phyloP scores from a whole-genome alignment of 2,797 vertebrate species.

The Gallinago solitaria region DNA sequence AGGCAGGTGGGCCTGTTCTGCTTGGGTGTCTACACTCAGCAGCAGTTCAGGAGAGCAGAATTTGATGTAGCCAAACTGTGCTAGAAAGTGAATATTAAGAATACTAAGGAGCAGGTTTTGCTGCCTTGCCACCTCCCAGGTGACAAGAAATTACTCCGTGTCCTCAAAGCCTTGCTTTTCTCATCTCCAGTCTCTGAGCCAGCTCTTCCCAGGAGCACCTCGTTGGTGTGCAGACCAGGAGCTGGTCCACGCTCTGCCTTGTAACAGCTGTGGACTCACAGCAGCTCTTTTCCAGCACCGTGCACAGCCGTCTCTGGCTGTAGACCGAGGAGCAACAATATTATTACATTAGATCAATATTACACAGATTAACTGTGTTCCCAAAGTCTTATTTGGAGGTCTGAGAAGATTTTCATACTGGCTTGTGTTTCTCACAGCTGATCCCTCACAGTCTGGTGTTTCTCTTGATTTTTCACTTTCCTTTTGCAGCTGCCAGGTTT shows the following conservation, averaged over 20 bases:
- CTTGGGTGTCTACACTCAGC: not conserved
- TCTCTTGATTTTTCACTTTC: not conserved
- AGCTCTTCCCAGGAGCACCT: not conserved
- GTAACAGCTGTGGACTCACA: not conserved
- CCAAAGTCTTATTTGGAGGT: not conserved
- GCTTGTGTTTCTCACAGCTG: not conserved
- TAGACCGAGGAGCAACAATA: not conserved
- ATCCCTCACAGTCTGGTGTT: not conserved
- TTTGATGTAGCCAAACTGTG: not conserved
- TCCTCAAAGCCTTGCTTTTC: not conserved
- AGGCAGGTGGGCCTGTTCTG: not conserved
- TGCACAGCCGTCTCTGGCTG: not conserved
- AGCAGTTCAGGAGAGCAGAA: not conserved
- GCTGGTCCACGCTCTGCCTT: rapidly evolving
- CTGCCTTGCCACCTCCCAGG: not conserved
- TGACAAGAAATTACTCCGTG: not conserved
- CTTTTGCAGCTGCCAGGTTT: constrained; percentile 6
- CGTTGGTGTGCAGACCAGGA: not conserved
- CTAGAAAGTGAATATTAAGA: not conserved
- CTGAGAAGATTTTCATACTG: not conserved
- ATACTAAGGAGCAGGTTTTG: not conserved
- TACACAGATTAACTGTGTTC: not conserved
- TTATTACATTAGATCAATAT: not conserved
- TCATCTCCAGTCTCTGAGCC: not conserved
- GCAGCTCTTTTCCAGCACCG: not conserved